Evolutionary conservation across 2,113 vertebrate genomes (phyloP).

Genomic region (Gobius niger): DNA sequence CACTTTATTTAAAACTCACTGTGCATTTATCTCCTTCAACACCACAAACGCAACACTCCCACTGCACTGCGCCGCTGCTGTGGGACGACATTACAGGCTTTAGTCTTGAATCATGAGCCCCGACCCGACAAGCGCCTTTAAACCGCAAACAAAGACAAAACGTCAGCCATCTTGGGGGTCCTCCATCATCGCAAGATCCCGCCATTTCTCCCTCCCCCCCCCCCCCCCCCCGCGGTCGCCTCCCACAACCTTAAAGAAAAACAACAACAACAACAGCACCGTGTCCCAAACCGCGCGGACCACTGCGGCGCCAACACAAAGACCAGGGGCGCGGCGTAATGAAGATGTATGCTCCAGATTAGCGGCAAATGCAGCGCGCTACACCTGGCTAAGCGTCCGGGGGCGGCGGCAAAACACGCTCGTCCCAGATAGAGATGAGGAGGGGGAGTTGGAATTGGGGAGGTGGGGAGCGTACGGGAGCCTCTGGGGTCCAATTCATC

Average conservation of each 20-base stretch:
- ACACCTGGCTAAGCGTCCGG: conserved; percentile 40
- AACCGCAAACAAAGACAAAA: conserved; percentile 17
- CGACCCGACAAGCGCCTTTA: conserved; percentile 1
- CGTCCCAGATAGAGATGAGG: conserved; percentile 34
- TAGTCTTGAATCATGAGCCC: background rate
- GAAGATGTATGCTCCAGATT: conserved; percentile 63
- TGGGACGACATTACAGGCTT: background rate
- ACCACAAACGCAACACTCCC: background rate
- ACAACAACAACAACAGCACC: no score
- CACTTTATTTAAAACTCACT: background rate
- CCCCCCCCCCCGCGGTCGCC: conserved; percentile 8
- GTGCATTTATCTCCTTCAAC: background rate
- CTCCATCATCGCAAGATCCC: conserved; percentile 26
- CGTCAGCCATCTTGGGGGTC: conserved; percentile 11
- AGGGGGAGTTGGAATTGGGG: background rate
- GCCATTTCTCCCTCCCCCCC: conserved; percentile 13
- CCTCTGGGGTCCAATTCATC: conserved; percentile 54
- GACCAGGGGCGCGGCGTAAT: conserved; percentile 54
- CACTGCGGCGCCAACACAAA: conserved; percentile 4
- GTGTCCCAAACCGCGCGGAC: background rate
- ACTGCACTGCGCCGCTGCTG: background rate
- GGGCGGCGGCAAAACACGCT: conserved; percentile 2
- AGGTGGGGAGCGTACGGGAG: background rate
- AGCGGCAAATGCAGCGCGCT: conserved; percentile 20
- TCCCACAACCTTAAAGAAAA: background rate